phyloP scores from a whole-genome alignment of 2,797 vertebrate species.

The Sandelia bainsii region DNA sequence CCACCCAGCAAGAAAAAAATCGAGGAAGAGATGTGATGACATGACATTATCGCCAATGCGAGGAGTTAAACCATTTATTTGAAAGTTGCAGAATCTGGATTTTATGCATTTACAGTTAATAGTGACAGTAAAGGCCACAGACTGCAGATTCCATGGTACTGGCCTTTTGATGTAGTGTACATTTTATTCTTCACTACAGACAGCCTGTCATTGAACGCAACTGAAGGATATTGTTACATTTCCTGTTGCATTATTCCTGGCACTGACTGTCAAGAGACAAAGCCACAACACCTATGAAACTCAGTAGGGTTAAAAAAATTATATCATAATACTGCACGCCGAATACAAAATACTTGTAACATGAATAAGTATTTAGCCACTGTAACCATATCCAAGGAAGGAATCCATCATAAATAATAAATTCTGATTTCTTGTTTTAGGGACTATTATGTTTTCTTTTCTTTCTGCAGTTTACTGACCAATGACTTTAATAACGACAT shows the following conservation, averaged over 20 bases:
- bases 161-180: background rate
- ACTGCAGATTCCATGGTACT: background rate
- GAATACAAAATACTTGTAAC: background rate
- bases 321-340: background rate
- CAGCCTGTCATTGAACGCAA: background rate
- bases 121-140: background rate
- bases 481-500: too few species aligned
- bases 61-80: background rate
- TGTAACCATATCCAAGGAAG: background rate
- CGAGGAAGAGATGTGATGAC: constrained; percentile 26
- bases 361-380: too few species aligned
- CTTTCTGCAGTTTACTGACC: background rate
- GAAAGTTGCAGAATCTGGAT: constrained; percentile 10
- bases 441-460: background rate
- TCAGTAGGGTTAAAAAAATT: background rate
- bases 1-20: constrained; percentile 42
- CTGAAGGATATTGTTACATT: constrained; percentile 14
- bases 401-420: background rate
- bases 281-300: constrained; percentile 4
- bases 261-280: background rate
- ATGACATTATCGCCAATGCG: constrained; percentile 9
- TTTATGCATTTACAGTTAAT: constrained; percentile 10
- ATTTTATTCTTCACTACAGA: background rate
- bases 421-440: background rate
- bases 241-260: background rate